Evolutionary conservation across 2,113 vertebrate species (phyloP).

Genomic region (Grammatotria lemairii): DNA sequence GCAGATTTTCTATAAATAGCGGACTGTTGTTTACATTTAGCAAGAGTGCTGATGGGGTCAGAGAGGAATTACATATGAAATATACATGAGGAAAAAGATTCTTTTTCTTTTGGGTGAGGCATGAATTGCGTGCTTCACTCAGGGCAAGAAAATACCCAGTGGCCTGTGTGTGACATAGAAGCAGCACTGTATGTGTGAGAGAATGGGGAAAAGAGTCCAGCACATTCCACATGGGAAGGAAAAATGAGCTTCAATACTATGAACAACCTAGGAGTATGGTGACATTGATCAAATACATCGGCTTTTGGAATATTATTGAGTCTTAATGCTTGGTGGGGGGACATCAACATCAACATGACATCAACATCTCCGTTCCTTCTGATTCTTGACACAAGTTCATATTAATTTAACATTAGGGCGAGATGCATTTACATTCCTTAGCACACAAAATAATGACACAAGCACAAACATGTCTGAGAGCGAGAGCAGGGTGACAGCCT

Average conservation of each 20-base stretch:
- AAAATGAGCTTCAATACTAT: neutral
- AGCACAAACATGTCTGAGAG: neutral
- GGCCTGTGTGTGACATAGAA: neutral
- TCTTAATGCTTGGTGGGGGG: neutral
- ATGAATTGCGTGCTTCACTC: neutral
- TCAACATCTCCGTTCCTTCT: neutral
- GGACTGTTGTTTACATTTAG: constrained; percentile 33
- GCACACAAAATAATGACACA: neutral
- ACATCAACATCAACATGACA: neutral
- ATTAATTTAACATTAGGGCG: neutral
- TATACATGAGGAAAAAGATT: constrained; percentile 42
- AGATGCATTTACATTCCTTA: neutral
- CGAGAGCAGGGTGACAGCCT: neutral
- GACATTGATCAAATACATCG: neutral
- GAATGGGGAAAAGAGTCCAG: neutral
- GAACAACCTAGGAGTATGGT: neutral
- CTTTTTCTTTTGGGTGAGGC: neutral
- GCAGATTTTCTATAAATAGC: constrained; percentile 43
- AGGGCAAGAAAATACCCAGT: neutral
- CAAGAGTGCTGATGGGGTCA: neutral
- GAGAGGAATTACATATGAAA: constrained; percentile 31
- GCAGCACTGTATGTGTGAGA: neutral
- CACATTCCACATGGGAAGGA: neutral
- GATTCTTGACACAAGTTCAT: neutral
- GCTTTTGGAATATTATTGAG: neutral